Evolutionary conservation across 2,113 vertebrate species (phyloP).

Genomic region (Brienomyrus longianalis): DNA sequence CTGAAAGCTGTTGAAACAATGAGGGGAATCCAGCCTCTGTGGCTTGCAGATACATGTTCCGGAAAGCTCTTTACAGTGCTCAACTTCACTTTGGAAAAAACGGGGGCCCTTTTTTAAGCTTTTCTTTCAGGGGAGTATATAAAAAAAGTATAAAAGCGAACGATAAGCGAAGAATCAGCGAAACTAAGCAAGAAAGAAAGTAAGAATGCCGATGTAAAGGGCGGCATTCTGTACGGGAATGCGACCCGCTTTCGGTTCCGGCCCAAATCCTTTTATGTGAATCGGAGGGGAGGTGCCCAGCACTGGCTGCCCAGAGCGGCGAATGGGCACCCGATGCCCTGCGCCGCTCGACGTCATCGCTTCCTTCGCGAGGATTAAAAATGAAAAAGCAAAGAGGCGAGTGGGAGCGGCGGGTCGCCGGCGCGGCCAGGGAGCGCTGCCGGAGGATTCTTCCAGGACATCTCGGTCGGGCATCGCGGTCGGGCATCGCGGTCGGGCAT

Average conservation of each 20-base stretch:
- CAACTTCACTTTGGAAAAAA: background rate
- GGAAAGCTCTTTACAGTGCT: constrained; percentile 19
- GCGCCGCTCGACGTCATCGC: background rate
- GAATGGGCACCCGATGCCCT: background rate
- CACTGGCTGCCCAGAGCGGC: background rate
- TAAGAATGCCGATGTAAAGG: background rate
- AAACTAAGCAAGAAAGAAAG: background rate
- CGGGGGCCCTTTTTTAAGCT: constrained; percentile 12
- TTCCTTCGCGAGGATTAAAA: background rate
- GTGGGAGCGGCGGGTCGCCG: background rate
- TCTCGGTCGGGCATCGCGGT: background rate
- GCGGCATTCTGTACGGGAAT: background rate
- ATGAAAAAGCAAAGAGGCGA: background rate
- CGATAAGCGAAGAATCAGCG: background rate
- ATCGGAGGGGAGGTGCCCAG: background rate
- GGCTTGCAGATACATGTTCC: constrained; percentile 13
- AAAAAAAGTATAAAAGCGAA: background rate
- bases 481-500: background rate
- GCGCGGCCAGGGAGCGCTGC: background rate
- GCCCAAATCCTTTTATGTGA: constrained; percentile 12
- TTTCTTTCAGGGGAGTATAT: constrained; percentile 20
- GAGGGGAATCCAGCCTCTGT: constrained; percentile 12
- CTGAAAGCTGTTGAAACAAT: constrained; percentile 17
- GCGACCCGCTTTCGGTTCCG: background rate
- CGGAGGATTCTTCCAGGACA: constrained; percentile 14